These are phyloP conservation scores for Eupeodes luniger DNA, from an alignment of 2,888 invertebrate species.

Conservation along the genomic window DNA sequence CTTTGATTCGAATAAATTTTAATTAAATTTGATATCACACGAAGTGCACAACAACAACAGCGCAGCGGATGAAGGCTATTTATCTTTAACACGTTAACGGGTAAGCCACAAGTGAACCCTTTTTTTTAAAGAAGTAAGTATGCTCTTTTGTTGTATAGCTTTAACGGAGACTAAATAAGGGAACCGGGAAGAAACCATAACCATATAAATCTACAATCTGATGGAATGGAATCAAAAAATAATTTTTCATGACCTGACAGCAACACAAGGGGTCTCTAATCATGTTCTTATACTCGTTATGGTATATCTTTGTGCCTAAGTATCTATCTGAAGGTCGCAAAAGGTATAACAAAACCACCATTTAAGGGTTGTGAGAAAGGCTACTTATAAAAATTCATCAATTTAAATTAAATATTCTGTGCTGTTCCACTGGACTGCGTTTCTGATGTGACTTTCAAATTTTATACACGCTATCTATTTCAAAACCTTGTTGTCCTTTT, in stretches of 20 bases:
- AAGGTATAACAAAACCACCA: slow-evolving; percentile 16
- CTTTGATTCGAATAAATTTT: slow-evolving; percentile 73
- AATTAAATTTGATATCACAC: slow-evolving; percentile 76
- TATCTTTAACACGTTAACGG: slow-evolving; percentile 76
- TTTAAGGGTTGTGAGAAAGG: slow-evolving; percentile 35
- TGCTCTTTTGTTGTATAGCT: slow-evolving; percentile 57
- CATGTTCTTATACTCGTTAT: slow-evolving; percentile 57
- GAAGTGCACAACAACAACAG: slow-evolving; percentile 72
- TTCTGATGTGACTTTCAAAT: not conserved
- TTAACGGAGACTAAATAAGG: slow-evolving; percentile 65
- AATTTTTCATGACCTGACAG: slow-evolving; percentile 76
- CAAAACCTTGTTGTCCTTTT: not conserved
- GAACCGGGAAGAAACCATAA: slow-evolving; percentile 18
- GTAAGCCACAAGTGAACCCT: slow-evolving; percentile 76
- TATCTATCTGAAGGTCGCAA: slow-evolving; percentile 20
- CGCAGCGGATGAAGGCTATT: slow-evolving; percentile 67
- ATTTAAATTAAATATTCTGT: slow-evolving; percentile 25
- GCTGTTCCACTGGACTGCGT: slow-evolving; percentile 30
- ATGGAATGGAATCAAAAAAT: slow-evolving; percentile 72
- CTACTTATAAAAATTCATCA: slow-evolving; percentile 9
- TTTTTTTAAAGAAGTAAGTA: slow-evolving; percentile 27
- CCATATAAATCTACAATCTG: slow-evolving; percentile 42
- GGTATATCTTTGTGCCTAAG: slow-evolving; percentile 18
- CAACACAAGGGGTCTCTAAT: slow-evolving; percentile 73
- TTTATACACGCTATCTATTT: slow-evolving; percentile 16